phyloP scores from a whole-genome alignment of 1,140 invertebrate genomes.

The Anadara kagoshimensis region DNA sequence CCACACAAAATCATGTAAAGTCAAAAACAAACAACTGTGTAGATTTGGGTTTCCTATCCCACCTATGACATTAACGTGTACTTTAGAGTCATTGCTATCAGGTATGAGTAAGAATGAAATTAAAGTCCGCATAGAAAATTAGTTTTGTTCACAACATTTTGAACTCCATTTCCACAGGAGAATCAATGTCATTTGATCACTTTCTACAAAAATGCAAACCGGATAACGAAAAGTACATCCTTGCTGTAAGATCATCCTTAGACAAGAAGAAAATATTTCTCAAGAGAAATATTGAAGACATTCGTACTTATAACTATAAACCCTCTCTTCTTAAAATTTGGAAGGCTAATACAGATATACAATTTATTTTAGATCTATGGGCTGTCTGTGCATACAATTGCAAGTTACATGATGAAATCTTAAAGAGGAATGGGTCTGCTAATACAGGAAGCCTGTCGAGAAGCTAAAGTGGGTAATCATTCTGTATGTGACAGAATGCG shows the following conservation, averaged over 20 bases:
- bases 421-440: conserved; percentile 39
- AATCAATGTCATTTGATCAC: conserved; percentile 13
- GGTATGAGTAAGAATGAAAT: conserved; percentile 4
- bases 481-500: conserved; percentile 25
- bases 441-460: conserved; percentile 13
- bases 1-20: conserved; percentile 15
- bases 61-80: conserved; percentile 7
- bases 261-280: conserved; percentile 37
- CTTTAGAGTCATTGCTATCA: conserved; percentile 8
- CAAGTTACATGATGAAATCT: conserved; percentile 41
- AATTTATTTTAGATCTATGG: conserved; percentile 40
- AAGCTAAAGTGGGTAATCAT: conserved; percentile 31
- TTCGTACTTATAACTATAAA: conserved; percentile 36
- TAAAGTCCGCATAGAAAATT: conserved; percentile 13
- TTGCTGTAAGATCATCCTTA: conserved; percentile 35
- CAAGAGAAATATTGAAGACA: conserved; percentile 32
- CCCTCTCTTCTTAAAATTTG: conserved; percentile 27
- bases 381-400: conserved; percentile 41
- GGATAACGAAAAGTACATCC: conserved; percentile 33
- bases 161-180: conserved; percentile 4
- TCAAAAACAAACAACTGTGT: conserved; percentile 2
- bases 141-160: conserved; percentile 14
- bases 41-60: conserved; percentile 17
- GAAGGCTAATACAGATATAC: conserved; percentile 43
- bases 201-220: conserved; percentile 32